phyloP scores from a whole-genome alignment of 2,888 invertebrate genomes.

The Andrena bicolor region DNA sequence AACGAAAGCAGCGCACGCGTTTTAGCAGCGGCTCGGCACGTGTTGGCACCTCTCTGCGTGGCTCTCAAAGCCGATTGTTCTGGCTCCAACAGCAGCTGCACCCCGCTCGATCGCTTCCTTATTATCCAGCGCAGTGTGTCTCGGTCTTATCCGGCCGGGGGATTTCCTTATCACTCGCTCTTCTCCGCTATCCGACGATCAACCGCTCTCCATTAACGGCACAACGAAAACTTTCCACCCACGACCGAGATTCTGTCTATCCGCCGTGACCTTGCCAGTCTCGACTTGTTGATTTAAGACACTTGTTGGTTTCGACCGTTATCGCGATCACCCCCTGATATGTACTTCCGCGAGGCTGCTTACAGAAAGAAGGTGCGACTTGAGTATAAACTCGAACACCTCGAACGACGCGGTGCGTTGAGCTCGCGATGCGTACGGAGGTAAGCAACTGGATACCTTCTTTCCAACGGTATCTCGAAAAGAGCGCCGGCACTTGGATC shows the following conservation, averaged over 20 bases:
- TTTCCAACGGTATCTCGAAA: too few species aligned
- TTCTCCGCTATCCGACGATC: constrained; percentile 38
- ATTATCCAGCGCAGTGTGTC: constrained; percentile 21
- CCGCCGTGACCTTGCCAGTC: constrained; percentile 64
- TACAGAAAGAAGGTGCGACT: neutral
- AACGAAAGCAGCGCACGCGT: constrained; percentile 52
- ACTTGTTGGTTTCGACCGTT: constrained; percentile 72
- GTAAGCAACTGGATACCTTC: too few species aligned
- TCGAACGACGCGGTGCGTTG: neutral
- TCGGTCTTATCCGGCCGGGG: constrained; percentile 24
- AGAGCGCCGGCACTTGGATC: too few species aligned
- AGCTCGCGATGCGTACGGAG: too few species aligned
- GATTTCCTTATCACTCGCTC: constrained; percentile 42
- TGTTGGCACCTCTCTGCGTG: constrained; percentile 42
- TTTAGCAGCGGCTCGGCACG: constrained; percentile 50
- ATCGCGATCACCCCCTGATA: constrained; percentile 40
- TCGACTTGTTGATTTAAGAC: constrained; percentile 75
- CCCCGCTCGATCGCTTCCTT: constrained; percentile 33
- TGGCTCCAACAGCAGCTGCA: neutral
- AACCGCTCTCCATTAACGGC: constrained; percentile 53
- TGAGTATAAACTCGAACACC: neutral
- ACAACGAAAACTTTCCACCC: constrained; percentile 56
- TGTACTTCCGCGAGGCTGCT: neutral
- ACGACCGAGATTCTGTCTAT: constrained; percentile 15
- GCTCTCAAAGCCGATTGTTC: constrained; percentile 44